Conservation (phyloP, 2,888 invertebrate genomes). For the Tanypteryx hageni region DNA sequence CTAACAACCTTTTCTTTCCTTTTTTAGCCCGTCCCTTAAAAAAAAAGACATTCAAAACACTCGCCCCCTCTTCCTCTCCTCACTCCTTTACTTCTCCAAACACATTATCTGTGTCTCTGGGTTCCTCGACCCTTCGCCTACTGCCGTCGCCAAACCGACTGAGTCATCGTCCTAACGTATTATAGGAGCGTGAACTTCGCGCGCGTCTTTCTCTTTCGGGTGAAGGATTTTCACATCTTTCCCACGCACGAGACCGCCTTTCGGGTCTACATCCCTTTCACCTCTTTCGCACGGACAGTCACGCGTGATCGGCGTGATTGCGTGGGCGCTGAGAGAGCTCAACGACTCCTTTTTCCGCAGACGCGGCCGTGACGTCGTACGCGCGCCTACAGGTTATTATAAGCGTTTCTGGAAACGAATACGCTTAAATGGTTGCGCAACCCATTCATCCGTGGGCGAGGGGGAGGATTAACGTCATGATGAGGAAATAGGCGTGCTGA, state of each 20-base stretch:
- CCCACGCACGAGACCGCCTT: not conserved
- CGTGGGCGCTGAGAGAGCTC: not conserved
- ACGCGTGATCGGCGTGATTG: not conserved
- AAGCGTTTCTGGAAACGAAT: not conserved
- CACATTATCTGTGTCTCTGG: too few species aligned
- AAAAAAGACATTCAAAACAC: too few species aligned
- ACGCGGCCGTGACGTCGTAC: not conserved
- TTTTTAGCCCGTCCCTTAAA: too few species aligned
- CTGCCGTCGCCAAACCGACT: not conserved
- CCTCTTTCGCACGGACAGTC: not conserved
- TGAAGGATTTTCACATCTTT: not conserved
- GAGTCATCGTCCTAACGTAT: not conserved
- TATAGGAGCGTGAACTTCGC: not conserved
- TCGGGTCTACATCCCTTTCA: not conserved
- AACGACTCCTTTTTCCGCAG: not conserved
- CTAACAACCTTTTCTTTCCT: too few species aligned
- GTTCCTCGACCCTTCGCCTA: not conserved
- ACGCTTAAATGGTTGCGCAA: not conserved
- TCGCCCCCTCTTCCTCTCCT: too few species aligned
- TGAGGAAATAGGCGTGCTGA: not conserved
- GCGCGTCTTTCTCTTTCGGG: not conserved
- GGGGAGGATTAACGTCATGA: not conserved
- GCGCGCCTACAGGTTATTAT: not conserved
- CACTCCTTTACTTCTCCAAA: too few species aligned
- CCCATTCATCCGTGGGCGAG: not conserved